Conservation (phyloP, 1,140 invertebrate genomes). For the Lucilia sericata region DNA sequence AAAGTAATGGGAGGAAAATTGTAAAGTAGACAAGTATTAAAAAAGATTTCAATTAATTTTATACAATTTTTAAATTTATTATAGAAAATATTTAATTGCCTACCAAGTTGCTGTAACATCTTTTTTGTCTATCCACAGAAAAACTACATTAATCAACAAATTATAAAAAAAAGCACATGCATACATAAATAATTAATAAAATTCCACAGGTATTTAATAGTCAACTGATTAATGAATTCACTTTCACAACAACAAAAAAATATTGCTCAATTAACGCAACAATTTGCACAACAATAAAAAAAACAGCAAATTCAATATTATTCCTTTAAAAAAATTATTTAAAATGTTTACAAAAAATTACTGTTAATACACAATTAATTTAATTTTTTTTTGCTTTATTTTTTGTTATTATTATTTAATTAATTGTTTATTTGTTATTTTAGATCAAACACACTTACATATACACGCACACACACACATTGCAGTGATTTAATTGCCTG, state of each 20-base stretch:
- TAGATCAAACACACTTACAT: conserved; percentile 15
- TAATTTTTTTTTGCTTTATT: no score
- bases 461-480: neutral
- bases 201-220: conserved; percentile 11
- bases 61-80: no score
- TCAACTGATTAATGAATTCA: conserved; percentile 5
- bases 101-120: no score
- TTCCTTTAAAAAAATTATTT: neutral
- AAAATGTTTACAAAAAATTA: conserved; percentile 3
- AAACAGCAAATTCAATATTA: neutral
- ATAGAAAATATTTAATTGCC: no score
- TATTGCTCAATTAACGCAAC: neutral
- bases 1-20: no score
- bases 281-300: neutral
- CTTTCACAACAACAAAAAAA: neutral
- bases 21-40: no score
- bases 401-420: conserved; percentile 11
- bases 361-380: neutral
- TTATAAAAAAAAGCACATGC: neutral
- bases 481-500: conserved; percentile 5
- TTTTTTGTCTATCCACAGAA: no score
- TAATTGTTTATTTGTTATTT: conserved; percentile 18
- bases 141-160: neutral
- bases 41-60: no score
- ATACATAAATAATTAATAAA: neutral